Evolutionary conservation across 2,113 vertebrate genomes (phyloP).

Genomic region (Ornithorhynchus anatinus): DNA sequence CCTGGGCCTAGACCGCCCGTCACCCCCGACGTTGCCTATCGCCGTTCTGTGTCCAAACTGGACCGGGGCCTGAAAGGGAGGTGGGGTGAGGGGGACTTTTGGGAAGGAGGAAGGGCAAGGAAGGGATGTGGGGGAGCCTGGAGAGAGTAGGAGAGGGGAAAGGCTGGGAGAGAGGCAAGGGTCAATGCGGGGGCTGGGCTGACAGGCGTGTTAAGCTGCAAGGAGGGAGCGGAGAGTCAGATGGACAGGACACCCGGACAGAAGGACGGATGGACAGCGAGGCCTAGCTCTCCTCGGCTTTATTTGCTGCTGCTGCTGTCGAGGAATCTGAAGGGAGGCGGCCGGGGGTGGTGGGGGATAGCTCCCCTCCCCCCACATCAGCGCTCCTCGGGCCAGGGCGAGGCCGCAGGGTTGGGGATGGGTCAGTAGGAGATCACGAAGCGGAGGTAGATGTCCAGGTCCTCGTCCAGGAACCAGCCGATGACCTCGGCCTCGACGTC

Average conservation of each 20-base stretch:
- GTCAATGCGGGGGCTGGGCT: no score
- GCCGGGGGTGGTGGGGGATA: neutral
- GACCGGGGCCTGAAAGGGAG: neutral
- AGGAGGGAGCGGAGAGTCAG: neutral
- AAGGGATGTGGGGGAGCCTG: neutral
- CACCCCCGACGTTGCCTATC: neutral
- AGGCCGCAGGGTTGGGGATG: neutral
- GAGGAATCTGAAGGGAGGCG: neutral
- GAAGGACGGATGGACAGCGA: neutral
- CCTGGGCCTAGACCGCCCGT: neutral
- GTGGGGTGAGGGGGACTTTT: neutral
- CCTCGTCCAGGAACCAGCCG: conserved; percentile 20
- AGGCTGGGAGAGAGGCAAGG: neutral
- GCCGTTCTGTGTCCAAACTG: neutral
- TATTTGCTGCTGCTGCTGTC: conserved; percentile 23
- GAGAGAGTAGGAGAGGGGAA: neutral
- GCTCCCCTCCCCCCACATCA: no score
- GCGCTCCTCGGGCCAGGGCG: neutral
- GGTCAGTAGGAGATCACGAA: conserved; percentile 45
- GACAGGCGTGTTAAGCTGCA: neutral
- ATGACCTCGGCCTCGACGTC: conserved; percentile 26
- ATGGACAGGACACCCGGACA: neutral
- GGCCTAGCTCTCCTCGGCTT: neutral
- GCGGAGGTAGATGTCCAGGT: conserved; percentile 29
- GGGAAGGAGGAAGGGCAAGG: neutral